phyloP scores from a whole-genome alignment of 30 jellyfish, hydroid and myxozoan genomes.

The Euphysa ruthae region DNA sequence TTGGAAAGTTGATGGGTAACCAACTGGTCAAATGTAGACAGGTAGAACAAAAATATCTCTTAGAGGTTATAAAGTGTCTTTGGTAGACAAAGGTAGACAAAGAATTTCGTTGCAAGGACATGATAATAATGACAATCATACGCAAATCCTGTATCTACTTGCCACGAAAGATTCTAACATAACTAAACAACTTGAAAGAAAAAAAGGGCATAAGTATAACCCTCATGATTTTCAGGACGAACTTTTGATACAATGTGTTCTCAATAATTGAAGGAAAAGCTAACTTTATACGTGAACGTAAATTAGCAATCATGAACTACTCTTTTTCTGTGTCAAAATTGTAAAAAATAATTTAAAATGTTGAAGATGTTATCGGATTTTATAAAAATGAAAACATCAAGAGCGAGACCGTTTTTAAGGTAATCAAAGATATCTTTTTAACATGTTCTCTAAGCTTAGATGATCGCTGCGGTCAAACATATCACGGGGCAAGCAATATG shows the following conservation, averaged over 20 bases:
- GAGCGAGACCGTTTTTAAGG: conserved; percentile 10
- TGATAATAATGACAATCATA: no score
- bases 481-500: conserved; percentile 51
- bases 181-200: no score
- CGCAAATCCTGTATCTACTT: no score
- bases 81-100: no score
- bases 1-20: neutral
- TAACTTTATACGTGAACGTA: conserved; percentile 11
- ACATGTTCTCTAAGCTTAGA: neutral
- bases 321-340: conserved; percentile 14
- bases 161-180: no score
- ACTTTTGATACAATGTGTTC: neutral
- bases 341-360: conserved; percentile 10
- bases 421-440: conserved; percentile 14
- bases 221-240: neutral
- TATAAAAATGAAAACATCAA: neutral
- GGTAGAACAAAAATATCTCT: neutral
- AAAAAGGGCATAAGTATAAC: no score
- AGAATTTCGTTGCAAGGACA: no score
- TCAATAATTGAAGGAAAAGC: neutral
- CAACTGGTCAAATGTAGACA: neutral
- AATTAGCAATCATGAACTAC: conserved; percentile 20
- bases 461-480: conserved; percentile 32
- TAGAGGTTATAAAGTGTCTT: neutral
- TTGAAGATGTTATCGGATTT: conserved; percentile 25